phyloP scores from a whole-genome alignment of 2,888 invertebrate species.

The Troides oblongomaculatus region DNA sequence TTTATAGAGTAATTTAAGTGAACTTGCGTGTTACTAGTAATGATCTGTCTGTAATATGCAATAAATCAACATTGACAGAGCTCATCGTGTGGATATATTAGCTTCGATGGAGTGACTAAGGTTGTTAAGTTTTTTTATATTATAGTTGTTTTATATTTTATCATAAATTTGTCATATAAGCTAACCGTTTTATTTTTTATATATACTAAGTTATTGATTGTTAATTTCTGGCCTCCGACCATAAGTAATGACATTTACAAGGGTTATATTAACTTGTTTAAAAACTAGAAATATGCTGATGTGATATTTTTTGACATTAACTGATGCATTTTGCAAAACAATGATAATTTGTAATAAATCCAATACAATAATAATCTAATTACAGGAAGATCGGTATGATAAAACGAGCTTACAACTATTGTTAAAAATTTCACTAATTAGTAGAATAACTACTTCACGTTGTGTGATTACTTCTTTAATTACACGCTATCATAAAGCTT shows the following conservation, averaged over 20 bases:
- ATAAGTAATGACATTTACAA: too few relatives aligned
- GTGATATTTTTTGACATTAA: too few relatives aligned
- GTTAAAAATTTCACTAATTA: not conserved
- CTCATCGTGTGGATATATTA: not conserved
- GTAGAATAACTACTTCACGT: not conserved
- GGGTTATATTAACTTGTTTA: too few relatives aligned
- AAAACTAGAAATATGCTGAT: too few relatives aligned
- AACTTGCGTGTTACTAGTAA: slow-evolving; percentile 1
- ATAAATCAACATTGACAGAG: slow-evolving; percentile 13
- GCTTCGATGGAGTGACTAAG: not conserved
- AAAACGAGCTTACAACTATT: not conserved
- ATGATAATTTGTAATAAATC: not conserved
- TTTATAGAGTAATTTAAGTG: not conserved
- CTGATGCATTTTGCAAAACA: too few relatives aligned
- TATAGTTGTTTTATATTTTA: not conserved
- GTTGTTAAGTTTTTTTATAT: not conserved
- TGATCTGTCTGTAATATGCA: not conserved
- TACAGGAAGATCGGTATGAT: not conserved
- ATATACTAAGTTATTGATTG: not conserved
- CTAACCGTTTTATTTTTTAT: not conserved
- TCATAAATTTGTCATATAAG: not conserved
- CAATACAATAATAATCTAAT: not conserved
- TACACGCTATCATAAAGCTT: not conserved
- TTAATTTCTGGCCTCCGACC: not conserved
- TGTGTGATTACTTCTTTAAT: not conserved